phyloP scores from a whole-genome alignment of 2,113 vertebrate genomes.

The Serilophus lunatus region DNA sequence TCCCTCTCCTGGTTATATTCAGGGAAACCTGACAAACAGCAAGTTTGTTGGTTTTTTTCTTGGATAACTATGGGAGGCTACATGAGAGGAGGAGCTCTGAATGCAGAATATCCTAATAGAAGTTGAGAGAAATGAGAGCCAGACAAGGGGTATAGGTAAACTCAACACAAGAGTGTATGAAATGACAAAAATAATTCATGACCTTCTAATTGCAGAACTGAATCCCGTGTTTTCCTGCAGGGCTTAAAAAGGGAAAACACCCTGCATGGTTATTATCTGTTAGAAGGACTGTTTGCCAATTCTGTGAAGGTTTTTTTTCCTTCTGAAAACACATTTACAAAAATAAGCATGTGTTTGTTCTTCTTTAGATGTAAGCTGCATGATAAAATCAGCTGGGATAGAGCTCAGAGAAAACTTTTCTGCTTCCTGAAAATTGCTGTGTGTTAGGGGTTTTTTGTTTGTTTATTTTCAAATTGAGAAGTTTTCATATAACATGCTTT shows the following conservation, averaged over 20 bases:
- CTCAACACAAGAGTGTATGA: not conserved
- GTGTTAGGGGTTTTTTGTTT: not conserved
- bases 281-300: not conserved
- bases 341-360: constrained; percentile 7
- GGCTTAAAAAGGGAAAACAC: not conserved
- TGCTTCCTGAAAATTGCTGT: constrained; percentile 21
- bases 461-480: constrained; percentile 17
- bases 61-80: not conserved
- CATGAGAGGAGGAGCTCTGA: not conserved
- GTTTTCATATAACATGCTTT: not conserved
- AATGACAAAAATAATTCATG: not conserved
- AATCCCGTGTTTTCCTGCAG: not conserved
- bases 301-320: not conserved
- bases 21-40: not conserved
- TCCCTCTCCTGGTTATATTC: not conserved
- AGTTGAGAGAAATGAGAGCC: not conserved
- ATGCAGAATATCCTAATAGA: not conserved
- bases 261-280: not conserved
- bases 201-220: not conserved
- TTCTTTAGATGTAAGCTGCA: constrained; percentile 11
- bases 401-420: not conserved
- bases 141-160: not conserved
- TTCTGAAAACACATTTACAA: not conserved
- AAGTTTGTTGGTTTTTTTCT: not conserved
- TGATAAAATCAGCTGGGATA: not conserved